Evolutionary conservation across 2,797 vertebrate species (phyloP).

Genomic region (Mastacembelus armatus): DNA sequence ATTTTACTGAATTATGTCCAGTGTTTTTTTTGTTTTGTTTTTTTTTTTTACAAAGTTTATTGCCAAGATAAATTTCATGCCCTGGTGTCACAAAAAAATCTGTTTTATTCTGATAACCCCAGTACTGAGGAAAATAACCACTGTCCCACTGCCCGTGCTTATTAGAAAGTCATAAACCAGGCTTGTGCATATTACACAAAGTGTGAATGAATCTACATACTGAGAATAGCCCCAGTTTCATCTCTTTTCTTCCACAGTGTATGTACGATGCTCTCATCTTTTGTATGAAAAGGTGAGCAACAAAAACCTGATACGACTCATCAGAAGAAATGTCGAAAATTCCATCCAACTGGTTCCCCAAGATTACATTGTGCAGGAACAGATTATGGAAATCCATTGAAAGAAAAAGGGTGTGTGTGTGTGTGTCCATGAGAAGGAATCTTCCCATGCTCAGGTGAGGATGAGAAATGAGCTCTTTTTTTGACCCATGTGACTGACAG

Average conservation of each 20-base stretch:
- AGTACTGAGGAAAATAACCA: background rate
- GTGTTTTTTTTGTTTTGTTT: too few relatives aligned
- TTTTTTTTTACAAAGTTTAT: too few relatives aligned
- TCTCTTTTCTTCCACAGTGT: slow-evolving; percentile 20
- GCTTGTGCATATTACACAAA: slow-evolving; percentile 16
- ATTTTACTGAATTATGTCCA: too few relatives aligned
- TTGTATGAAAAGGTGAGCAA: slow-evolving; percentile 28
- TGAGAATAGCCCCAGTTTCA: slow-evolving; percentile 18
- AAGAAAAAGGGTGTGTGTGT: slow-evolving; percentile 12
- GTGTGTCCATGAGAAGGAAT: slow-evolving; percentile 21
- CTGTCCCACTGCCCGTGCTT: background rate
- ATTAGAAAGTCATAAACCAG: slow-evolving; percentile 26
- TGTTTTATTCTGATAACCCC: background rate
- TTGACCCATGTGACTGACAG: slow-evolving; percentile 38
- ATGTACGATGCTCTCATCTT: slow-evolving; percentile 20
- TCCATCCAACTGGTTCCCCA: slow-evolving; percentile 63
- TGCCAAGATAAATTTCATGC: too few relatives aligned
- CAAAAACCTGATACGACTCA: slow-evolving; percentile 47
- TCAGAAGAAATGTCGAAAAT: slow-evolving; percentile 48
- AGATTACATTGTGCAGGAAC: slow-evolving; percentile 46
- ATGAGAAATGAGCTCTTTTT: slow-evolving; percentile 47
- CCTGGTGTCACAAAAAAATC: background rate
- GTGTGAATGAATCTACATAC: slow-evolving; percentile 2
- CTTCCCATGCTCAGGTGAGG: slow-evolving; percentile 46
- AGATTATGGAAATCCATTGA: slow-evolving; percentile 58